Percentiles rank a stretch among this genome's conserved stretches.
Conservation (phyloP, 1,140 invertebrate genomes). For the Sycobia sp. region DNA sequence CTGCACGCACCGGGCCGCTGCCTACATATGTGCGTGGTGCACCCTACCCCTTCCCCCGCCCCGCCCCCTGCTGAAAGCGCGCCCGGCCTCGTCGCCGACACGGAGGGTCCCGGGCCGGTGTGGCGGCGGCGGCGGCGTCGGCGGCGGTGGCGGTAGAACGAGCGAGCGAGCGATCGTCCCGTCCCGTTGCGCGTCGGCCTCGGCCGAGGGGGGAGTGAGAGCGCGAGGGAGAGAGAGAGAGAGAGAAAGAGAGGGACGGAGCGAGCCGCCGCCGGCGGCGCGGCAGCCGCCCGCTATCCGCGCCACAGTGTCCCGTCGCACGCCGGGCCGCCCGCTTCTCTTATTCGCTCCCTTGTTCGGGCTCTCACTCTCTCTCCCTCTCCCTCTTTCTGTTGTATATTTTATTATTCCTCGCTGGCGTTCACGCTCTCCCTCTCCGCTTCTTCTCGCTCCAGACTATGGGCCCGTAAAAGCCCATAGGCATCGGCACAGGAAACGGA, state of each 20-base stretch:
- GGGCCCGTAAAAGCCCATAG: no score
- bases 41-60: not conserved
- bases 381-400: conserved; percentile 28
- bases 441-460: conserved; percentile 23
- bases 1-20: not conserved
- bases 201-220: conserved; percentile 20
- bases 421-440: conserved; percentile 29
- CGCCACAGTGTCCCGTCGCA: conserved; percentile 58
- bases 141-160: not conserved
- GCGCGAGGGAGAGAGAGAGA: conserved; percentile 1
- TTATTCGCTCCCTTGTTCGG: no score
- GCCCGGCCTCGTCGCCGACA: conserved; percentile 37
- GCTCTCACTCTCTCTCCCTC: conserved; percentile 28
- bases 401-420: conserved; percentile 21
- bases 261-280: conserved; percentile 36
- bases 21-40: no score
- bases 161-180: not conserved
- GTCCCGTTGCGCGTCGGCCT: conserved; percentile 27
- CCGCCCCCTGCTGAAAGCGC: conserved; percentile 49
- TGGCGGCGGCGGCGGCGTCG: conserved; percentile 20
- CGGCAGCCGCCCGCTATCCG: conserved; percentile 39
- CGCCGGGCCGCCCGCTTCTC: conserved; percentile 50
- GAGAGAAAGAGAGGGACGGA: conserved; percentile 15
- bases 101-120: not conserved
- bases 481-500: no score